These are phyloP conservation scores for Myotis findleyi DNA, from an alignment of 2,797 vertebrate genomes.

Conservation along the genomic window DNA sequence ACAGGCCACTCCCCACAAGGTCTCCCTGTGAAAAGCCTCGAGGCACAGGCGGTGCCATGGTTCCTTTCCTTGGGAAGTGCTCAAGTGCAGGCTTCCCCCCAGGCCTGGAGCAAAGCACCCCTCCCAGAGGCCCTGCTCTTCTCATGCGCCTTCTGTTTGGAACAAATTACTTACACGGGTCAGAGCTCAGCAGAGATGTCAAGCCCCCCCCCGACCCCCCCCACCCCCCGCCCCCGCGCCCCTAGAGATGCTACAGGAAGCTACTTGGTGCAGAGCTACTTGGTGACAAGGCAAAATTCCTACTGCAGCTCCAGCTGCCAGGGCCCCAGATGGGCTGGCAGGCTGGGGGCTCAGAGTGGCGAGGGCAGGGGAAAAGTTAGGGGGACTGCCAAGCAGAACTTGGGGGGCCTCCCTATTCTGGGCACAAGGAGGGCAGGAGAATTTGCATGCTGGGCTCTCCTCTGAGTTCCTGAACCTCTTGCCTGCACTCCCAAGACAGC, in stretches of 20 bases:
- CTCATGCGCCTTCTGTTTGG: background rate
- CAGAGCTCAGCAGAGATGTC: background rate
- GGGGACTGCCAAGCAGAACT: background rate
- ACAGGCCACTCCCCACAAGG: background rate
- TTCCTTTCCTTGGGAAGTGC: background rate
- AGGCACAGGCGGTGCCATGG: too few species aligned
- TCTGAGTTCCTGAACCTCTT: background rate
- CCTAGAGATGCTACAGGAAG: background rate
- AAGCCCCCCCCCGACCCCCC: background rate
- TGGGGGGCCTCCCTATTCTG: background rate
- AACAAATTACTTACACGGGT: background rate
- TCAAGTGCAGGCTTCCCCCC: too few species aligned
- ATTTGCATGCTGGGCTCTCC: background rate
- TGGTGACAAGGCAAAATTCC: background rate
- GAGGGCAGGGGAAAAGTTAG: background rate
- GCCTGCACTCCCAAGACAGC: too few species aligned
- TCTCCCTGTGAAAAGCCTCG: background rate
- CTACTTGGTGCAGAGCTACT: background rate
- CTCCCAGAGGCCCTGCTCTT: background rate
- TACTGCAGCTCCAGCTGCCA: background rate
- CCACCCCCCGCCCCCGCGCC: too few species aligned
- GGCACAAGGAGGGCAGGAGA: too few species aligned
- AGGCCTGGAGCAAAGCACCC: background rate
- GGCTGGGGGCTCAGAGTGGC: background rate
- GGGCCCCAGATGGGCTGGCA: background rate